Base-by-base conservation (phyloP, 2,113 vertebrate genomes). In the Cathartes aura region DNA sequence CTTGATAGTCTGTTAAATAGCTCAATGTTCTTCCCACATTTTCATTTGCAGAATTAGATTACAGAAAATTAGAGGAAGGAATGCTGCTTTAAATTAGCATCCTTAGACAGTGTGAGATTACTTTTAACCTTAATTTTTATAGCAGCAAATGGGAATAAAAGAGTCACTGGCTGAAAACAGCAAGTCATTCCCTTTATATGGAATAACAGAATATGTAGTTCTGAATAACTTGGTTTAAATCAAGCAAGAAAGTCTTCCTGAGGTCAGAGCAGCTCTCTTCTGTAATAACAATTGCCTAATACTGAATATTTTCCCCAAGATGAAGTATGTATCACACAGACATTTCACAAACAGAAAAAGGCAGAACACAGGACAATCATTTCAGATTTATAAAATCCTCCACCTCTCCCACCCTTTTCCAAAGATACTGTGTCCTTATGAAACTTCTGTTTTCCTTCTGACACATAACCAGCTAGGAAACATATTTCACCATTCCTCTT, bases 41-140 rank as follows among this genome's bases (percentile, higher is more conserved):
- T 96, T 92, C 12, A 45, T 92, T 83, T 83, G 75, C 45, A 87
- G 63, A 56, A 90, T 73, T 68, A 67, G 74, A 82, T 90, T 88
- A 66, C 32, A 83, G 67, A 45, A 74, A 76, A 73, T 70, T 72
- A 76, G 53, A 80, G 43, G 27, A 89, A 86, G 15, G 83, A 90
- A 43, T 70, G 8, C 67, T 73, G 45, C 36, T 88, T 82, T 60
- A 82, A 68, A 80, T 88, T 60, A 68, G 2, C 36, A 73, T 62
- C 48, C 24, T 70, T 76, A 73, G 67, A 92, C 53, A 93, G 68
- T 18, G 30, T 72, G 27, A 88, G 73, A 66, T 83, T 84, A 53
- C 36, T 84, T 84, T 91, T 58, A 87, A 75, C 26, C n/a, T 45
- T 66, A 71, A 72, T 72, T 90, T 93, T 70, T 30, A 29, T 52